Evolutionary conservation across 2,113 vertebrate genomes (phyloP).

Genomic region (Vanacampus margaritifer): DNA sequence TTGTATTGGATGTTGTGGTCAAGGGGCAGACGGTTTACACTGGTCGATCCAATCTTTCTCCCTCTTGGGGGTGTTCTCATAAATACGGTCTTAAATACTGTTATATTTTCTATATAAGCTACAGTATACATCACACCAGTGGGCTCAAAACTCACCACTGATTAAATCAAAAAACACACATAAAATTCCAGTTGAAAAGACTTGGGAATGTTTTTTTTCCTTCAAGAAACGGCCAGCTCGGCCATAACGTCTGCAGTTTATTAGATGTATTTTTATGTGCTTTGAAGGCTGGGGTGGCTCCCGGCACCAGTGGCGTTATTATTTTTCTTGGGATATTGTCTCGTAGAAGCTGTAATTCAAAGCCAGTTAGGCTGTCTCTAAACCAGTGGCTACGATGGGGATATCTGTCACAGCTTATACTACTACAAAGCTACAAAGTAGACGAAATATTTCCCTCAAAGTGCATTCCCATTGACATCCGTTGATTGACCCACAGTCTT

Average conservation of each 20-base stretch:
- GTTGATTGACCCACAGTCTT: background rate
- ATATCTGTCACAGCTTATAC: background rate
- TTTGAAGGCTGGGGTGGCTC: constrained; percentile 45
- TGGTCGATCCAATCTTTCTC: constrained; percentile 10
- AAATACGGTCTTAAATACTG: constrained; percentile 11
- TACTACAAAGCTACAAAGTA: background rate
- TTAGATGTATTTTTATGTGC: constrained; percentile 60
- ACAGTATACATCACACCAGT: background rate
- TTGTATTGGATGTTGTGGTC: background rate
- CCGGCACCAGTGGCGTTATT: constrained; percentile 38
- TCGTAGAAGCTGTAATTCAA: constrained; percentile 45
- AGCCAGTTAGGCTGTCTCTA: constrained; percentile 44
- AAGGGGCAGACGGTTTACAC: background rate
- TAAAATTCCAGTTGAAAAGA: constrained; percentile 32
- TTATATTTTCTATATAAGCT: constrained; percentile 14
- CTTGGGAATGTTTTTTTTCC: constrained; percentile 26
- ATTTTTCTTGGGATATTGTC: constrained; percentile 29
- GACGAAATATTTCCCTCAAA: constrained; percentile 14
- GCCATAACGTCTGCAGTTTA: constrained; percentile 57
- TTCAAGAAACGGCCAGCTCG: constrained; percentile 38
- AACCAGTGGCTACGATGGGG: constrained; percentile 2
- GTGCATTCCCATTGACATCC: background rate
- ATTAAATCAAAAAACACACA: constrained; percentile 43
- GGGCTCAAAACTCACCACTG: constrained; percentile 11
- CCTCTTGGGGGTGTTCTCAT: constrained; percentile 11